Evolutionary conservation across 2,113 vertebrate genomes (phyloP), one percentile per base, ranked within the genome.

Genomic region (Orycteropus afer): DNA sequence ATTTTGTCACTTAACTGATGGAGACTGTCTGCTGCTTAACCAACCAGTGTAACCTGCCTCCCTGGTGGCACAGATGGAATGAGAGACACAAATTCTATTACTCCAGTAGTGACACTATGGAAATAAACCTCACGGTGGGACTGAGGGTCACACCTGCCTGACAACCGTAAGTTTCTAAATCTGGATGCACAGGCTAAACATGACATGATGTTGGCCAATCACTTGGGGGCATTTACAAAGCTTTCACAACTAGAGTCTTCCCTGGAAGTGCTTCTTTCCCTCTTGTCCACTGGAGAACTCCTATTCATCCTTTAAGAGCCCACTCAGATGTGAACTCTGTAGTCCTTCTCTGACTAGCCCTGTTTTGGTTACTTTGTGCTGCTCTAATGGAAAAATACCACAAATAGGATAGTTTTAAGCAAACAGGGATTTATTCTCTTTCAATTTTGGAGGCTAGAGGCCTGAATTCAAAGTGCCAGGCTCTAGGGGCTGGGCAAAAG

Each of bases 1-100:
- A 67, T 82, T 93, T 90, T 88, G 86, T 86, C 71, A 73, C 42
- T 63, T 91, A 91, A 69, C 37, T 88, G 45, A 81, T 89, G 49
- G 78, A 74, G 18, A 73, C 32, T 69, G 40, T 86, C 78, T 91
- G 2, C 18, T 53, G 32, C 59, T 86, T 89, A 95, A 55, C 10
- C 49, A 55, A 34, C 47, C 76, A 80, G 51, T 15, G 32, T 37
- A 81, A 45, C 78, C 45, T 37, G 69, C 63, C 71, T 71, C 55
- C 47, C 67, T 29, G 34, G 47, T 20, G 40, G 67, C 61, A 57
- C 63, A 74, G 79, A 51, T 85, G n/a, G n/a, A 27, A 49, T 47
- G 23, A 27, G 23, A 27, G 2, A n/a, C 25, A 34, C 74, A 89
- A 57, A 86, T 55, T 2, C 7, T 14, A 29, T 73, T 51, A 1